These are phyloP conservation scores for Philopedon plagiatum DNA, from an alignment of 2,888 invertebrate species.

Conservation along the genomic window DNA sequence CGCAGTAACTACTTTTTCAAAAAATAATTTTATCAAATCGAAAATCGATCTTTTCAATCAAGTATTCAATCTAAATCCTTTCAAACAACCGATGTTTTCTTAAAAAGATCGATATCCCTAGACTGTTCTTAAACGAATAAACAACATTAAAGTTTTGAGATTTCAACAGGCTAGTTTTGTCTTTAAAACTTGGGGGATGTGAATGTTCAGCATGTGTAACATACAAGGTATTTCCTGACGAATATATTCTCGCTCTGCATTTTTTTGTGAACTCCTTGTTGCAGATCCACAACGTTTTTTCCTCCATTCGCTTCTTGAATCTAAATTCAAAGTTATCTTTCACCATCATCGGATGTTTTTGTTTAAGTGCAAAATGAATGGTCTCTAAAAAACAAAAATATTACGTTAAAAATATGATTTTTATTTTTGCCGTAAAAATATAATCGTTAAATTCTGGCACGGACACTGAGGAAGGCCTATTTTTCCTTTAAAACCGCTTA, in stretches of 20 bases:
- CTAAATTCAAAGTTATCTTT: conserved; percentile 52
- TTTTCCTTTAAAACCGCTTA: no score
- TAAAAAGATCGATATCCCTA: no score
- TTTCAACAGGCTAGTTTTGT: conserved; percentile 3
- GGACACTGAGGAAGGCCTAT: no score
- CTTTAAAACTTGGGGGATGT: conserved; percentile 27
- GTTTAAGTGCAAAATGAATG: conserved; percentile 50
- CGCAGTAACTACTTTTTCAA: no score
- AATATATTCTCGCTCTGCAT: conserved; percentile 46
- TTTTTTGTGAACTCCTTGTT: conserved; percentile 46
- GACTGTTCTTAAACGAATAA: not conserved
- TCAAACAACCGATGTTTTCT: no score
- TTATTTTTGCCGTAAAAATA: not conserved
- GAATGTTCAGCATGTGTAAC: conserved; percentile 16
- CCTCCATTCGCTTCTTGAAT: conserved; percentile 45
- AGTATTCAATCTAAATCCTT: no score
- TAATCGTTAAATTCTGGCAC: not conserved
- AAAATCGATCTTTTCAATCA: no score
- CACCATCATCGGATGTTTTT: conserved; percentile 55
- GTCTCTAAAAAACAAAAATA: conserved; percentile 50
- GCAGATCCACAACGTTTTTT: conserved; percentile 56
- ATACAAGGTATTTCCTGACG: conserved; percentile 26
- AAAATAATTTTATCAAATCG: no score
- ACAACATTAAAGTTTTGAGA: conserved; percentile 8
- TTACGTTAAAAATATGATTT: not conserved